Evolutionary conservation across 2,113 vertebrate genomes (phyloP).

Genomic region (Thomomys bottae): DNA sequence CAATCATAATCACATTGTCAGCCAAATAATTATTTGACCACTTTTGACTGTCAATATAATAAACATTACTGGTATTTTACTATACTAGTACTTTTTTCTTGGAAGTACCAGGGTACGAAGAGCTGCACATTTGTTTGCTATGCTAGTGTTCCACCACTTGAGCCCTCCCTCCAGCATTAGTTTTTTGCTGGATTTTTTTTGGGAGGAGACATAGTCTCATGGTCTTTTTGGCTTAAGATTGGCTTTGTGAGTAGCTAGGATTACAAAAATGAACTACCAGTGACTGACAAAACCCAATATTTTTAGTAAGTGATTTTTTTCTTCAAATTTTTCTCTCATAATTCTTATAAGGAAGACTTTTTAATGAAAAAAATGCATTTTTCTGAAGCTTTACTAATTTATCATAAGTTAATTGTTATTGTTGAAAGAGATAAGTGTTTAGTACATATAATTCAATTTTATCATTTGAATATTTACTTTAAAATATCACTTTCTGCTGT

Average conservation of each 20-base stretch:
- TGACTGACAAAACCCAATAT: no score
- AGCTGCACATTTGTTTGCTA: no score
- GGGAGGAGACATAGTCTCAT: no score
- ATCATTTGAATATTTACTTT: slow-evolving; percentile 47
- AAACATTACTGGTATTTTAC: background rate
- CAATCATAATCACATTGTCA: background rate
- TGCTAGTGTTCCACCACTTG: no score
- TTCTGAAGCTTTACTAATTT: slow-evolving; percentile 34
- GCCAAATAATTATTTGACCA: background rate
- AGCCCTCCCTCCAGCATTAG: no score
- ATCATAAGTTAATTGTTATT: slow-evolving; percentile 41
- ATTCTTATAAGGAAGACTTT: background rate
- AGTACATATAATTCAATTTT: slow-evolving; percentile 3
- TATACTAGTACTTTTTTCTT: background rate
- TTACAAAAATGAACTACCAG: no score
- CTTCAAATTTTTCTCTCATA: background rate
- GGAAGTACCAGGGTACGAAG: no score
- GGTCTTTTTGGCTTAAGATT: no score
- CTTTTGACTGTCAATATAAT: background rate
- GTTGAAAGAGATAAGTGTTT: background rate
- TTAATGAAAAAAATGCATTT: background rate
- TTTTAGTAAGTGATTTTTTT: slow-evolving; percentile 13
- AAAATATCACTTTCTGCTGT: slow-evolving; percentile 27
- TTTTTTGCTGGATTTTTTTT: no score
- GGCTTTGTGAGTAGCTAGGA: no score